A percentile compares a stretch with the other conserved stretches of the same genome.
These are phyloP conservation scores for Drosophila mayaguana DNA, from an alignment of 2,888 invertebrate species.

Conservation along the genomic window DNA sequence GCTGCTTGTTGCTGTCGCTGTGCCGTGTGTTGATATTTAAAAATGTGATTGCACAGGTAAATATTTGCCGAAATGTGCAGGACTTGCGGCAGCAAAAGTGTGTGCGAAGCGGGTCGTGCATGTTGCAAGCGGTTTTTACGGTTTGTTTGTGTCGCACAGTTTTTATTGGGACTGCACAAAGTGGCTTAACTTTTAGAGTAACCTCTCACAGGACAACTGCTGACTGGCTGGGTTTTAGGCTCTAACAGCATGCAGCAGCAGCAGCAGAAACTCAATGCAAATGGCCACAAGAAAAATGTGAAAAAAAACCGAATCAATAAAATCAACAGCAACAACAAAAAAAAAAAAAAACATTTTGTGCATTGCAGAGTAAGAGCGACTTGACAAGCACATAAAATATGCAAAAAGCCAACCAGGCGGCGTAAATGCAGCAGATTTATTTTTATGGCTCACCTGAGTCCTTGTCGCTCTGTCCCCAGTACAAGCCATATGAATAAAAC, in stretches of 20 bases:
- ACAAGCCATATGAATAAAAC: slow-evolving; percentile 6
- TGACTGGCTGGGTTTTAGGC: slow-evolving; percentile 60
- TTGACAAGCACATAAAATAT: slow-evolving; percentile 70
- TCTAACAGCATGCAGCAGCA: slow-evolving; percentile 56
- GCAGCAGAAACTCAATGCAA: slow-evolving; percentile 7
- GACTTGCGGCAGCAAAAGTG: background rate
- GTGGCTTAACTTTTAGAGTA: slow-evolving; percentile 69
- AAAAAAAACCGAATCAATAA: slow-evolving; percentile 64
- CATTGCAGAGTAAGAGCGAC: slow-evolving; percentile 53
- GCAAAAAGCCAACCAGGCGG: slow-evolving; percentile 70
- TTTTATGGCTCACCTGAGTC: slow-evolving; percentile 68
- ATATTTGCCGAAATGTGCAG: slow-evolving; percentile 51
- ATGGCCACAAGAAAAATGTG: slow-evolving; percentile 17
- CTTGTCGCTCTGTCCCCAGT: slow-evolving; percentile 38
- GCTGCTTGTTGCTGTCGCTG: slow-evolving; percentile 10
- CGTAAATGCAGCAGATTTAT: slow-evolving; percentile 77
- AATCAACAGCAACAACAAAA: slow-evolving; percentile 46
- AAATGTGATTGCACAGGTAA: slow-evolving; percentile 75
- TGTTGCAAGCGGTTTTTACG: slow-evolving; percentile 72
- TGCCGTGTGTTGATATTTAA: slow-evolving; percentile 60
- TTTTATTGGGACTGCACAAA: slow-evolving; percentile 64
- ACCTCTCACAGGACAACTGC: slow-evolving; percentile 37
- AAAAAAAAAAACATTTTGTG: slow-evolving; percentile 47
- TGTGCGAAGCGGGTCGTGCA: slow-evolving; percentile 15
- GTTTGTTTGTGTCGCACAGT: slow-evolving; percentile 64